Base-by-base conservation (phyloP, 2,888 invertebrate genomes). In the Drosophila algonquin region DNA sequence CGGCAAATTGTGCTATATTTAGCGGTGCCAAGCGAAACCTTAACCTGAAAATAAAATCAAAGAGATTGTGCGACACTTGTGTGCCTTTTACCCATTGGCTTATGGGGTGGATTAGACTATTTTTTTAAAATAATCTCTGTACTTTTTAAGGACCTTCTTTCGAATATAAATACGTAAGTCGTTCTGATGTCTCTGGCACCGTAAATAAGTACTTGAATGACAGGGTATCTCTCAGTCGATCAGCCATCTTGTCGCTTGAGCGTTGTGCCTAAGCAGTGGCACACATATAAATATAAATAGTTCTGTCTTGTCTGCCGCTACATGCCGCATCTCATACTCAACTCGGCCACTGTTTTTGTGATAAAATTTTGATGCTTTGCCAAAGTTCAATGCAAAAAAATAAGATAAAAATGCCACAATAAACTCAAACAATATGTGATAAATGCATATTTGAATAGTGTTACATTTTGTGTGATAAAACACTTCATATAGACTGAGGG, bases 351-450 rank as follows among this genome's bases (percentile, higher is more conserved):
- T 69, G 67, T 62, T 52, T 62, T 58, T 68, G 56, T 64, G 54
- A 62, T 59, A 56, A 27, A 51, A 74, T 81, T 73, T 86, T 90
- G 90, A 84, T 75, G 81, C 60, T 80, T 79, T 90, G 90, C 90
- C 90, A 90, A 89, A 87, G 90, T 88, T 89, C 83, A 83, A 80
- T 85, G 90, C 76, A 78, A 80, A 79, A 76, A 79, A 73, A 51
- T 51, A 58, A 63, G 10, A 73, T 46, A n/a, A 27, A 55, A 64
- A 67, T 65, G 65, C 65, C 65, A 65, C 70, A 63, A 76, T 68
- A 64, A 64, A 64, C 51, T 54, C 58, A 32, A 64, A 62, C 32
- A 32, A 54, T 27, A 58, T 51, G 54, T 73, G 67, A 73, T 40
- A 51, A 58, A 61, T 73, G 65, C 73, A 65, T 56, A 73, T 18